A percentile compares a stretch with the other conserved stretches of the same genome.
Conservation (phyloP, 1,140 invertebrate genomes). For the Idris sp. region DNA sequence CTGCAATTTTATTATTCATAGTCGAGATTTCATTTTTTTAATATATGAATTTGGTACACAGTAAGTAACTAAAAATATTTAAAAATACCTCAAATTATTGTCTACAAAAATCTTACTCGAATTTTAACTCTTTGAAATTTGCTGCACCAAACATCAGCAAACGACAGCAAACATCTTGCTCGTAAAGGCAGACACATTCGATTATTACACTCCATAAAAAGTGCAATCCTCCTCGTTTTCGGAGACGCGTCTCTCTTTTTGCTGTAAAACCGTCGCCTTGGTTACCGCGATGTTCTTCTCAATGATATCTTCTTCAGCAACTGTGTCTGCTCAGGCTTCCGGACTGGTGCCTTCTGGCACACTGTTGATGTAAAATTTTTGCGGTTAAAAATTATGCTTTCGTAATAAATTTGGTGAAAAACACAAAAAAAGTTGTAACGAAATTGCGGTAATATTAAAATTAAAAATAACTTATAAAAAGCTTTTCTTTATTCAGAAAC, state of each 20-base stretch:
- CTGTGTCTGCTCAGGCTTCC: conserved; percentile 8
- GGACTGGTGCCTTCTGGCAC: conserved; percentile 23
- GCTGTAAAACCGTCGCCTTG: conserved; percentile 14
- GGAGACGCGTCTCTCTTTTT: conserved; percentile 14
- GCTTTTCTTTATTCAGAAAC: no score
- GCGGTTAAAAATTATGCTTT: no score
- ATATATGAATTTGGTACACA: no score
- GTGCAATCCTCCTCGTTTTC: conserved; percentile 13
- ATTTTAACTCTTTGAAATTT: conserved; percentile 1
- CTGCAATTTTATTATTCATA: no score
- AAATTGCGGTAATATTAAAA: no score
- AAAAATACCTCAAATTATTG: background rate
- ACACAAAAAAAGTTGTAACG: no score
- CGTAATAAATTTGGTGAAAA: no score
- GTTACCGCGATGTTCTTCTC: conserved; percentile 21
- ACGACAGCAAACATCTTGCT: background rate
- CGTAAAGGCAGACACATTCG: conserved; percentile 11
- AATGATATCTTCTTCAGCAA: conserved; percentile 28
- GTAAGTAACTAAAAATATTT: no score
- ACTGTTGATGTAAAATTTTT: no score
- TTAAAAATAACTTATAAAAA: no score
- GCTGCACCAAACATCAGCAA: no score
- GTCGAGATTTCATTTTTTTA: no score
- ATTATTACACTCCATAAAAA: conserved; percentile 31
- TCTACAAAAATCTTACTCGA: background rate